These are phyloP conservation scores for Drosophila dives DNA, from an alignment of 2,888 invertebrate species.

Conservation along the genomic window DNA sequence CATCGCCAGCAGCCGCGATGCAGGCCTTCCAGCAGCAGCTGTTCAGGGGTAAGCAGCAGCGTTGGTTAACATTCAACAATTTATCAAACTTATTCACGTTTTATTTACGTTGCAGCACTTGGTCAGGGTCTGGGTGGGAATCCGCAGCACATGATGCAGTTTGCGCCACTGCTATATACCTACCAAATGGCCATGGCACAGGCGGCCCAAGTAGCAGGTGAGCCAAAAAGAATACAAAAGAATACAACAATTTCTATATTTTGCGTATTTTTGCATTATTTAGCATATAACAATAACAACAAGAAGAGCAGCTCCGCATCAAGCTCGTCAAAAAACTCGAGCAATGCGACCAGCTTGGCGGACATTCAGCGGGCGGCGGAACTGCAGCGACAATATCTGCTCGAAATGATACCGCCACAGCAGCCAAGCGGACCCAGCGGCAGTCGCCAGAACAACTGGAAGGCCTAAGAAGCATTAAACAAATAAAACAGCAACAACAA, in stretches of 20 bases:
- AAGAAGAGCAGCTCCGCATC: slow-evolving; percentile 82
- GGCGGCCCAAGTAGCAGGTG: slow-evolving; percentile 86
- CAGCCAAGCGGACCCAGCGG: slow-evolving; percentile 83
- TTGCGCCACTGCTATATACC: slow-evolving; percentile 94
- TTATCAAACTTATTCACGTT: background rate
- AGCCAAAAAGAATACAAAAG: slow-evolving; percentile 30
- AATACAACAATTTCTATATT: background rate
- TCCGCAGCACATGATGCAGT: slow-evolving; percentile 95
- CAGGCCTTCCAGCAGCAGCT: slow-evolving; percentile 94
- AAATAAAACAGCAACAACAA: slow-evolving; percentile 15
- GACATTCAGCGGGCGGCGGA: slow-evolving; percentile 95
- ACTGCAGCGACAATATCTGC: slow-evolving; percentile 96
- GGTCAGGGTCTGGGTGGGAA: slow-evolving; percentile 83
- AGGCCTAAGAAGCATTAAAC: slow-evolving; percentile 75
- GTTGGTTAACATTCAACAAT: background rate
- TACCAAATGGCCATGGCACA: slow-evolving; percentile 95
- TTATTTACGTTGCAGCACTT: slow-evolving; percentile 71
- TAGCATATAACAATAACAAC: slow-evolving; percentile 79
- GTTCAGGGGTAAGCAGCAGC: slow-evolving; percentile 88
- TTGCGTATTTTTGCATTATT: background rate
- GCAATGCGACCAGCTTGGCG: slow-evolving; percentile 86
- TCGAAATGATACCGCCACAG: slow-evolving; percentile 95
- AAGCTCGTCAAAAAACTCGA: slow-evolving; percentile 78
- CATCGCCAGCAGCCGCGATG: slow-evolving; percentile 88
- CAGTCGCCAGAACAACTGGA: slow-evolving; percentile 85